phyloP scores from a whole-genome alignment of 2,888 invertebrate genomes.

The Colletes collaris region DNA sequence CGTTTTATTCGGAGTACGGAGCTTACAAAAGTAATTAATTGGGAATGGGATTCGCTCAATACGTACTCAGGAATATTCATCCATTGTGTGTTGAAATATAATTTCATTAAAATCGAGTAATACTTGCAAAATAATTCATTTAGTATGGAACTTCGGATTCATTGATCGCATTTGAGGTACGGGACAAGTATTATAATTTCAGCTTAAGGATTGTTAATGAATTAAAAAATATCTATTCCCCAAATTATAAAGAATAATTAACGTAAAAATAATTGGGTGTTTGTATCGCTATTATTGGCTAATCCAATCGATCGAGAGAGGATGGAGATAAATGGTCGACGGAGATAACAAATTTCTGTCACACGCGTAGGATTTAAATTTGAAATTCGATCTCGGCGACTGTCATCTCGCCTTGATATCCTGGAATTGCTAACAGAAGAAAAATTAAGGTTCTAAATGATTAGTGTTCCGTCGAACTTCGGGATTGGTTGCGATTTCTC shows the following conservation, averaged over 20 bases:
- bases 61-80: not conserved
- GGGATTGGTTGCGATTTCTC: slow-evolving; percentile 60
- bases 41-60: not conserved
- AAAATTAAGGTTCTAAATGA: slow-evolving; percentile 53
- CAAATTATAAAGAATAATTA: no score
- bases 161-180: no score
- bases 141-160: no score
- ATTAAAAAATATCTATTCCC: no score
- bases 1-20: not conserved
- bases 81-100: not conserved
- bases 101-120: not conserved
- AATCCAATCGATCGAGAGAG: no score
- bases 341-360: not conserved
- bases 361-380: slow-evolving; percentile 19
- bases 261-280: no score
- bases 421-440: slow-evolving; percentile 43
- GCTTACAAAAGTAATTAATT: not conserved
- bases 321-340: no score
- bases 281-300: no score
- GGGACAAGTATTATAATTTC: no score
- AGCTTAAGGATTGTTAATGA: no score
- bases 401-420: slow-evolving; percentile 43
- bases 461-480: slow-evolving; percentile 60
- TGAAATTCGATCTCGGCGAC: not conserved
- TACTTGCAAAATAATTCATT: no score